Conservation (phyloP, 1,140 invertebrate genomes). For the Mactra quadrangularis region DNA sequence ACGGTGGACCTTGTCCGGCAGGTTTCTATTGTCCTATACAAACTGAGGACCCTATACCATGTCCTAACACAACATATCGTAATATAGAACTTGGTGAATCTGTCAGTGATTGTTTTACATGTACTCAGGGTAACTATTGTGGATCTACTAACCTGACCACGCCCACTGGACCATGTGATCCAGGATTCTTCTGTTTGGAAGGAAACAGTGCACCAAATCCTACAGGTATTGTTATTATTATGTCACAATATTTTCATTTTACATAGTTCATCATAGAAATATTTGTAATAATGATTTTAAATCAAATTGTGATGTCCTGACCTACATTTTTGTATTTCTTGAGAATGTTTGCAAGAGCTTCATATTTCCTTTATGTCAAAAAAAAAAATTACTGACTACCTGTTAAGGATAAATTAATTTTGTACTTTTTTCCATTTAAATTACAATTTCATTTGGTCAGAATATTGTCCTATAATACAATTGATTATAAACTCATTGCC, state of each 20-base stretch:
- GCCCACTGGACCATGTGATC: slow-evolving; percentile 73
- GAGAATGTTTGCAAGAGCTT: too few relatives aligned
- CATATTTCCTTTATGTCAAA: too few relatives aligned
- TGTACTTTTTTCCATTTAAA: too few relatives aligned
- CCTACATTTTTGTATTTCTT: too few relatives aligned
- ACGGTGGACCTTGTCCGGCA: slow-evolving; percentile 79
- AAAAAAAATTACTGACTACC: too few relatives aligned
- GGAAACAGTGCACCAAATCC: slow-evolving; percentile 76
- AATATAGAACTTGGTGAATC: slow-evolving; percentile 65
- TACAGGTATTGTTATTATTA: slow-evolving; percentile 64
- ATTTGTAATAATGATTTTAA: too few relatives aligned
- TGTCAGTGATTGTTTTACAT: slow-evolving; percentile 72
- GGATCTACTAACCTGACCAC: slow-evolving; percentile 69
- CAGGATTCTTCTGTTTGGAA: slow-evolving; percentile 78
- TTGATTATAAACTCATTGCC: too few relatives aligned
- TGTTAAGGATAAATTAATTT: too few relatives aligned
- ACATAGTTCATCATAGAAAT: background rate
- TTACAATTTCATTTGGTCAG: too few relatives aligned
- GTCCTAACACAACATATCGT: slow-evolving; percentile 79
- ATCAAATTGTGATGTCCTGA: too few relatives aligned
- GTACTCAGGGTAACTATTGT: slow-evolving; percentile 79
- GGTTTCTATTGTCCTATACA: slow-evolving; percentile 78
- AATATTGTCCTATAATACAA: too few relatives aligned
- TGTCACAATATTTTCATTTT: background rate
- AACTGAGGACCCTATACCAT: slow-evolving; percentile 76